phyloP scores from a whole-genome alignment of 2,113 vertebrate genomes.

The Saguinus midas region DNA sequence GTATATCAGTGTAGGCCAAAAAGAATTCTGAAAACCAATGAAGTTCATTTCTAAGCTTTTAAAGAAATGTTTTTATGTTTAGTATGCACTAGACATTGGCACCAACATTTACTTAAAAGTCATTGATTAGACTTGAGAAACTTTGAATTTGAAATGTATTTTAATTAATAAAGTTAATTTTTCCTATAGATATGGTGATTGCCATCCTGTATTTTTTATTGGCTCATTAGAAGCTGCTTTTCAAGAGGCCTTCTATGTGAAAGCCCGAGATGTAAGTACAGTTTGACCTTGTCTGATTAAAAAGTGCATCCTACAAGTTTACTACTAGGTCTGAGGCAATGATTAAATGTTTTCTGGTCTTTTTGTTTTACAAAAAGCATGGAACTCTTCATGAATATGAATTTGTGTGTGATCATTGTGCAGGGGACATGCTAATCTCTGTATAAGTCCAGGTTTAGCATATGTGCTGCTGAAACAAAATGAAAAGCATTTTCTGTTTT shows the following conservation, averaged over 20 bases:
- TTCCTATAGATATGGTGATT: conserved; percentile 94
- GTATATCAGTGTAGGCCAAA: not conserved
- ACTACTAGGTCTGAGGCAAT: not conserved
- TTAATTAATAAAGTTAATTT: conserved; percentile 67
- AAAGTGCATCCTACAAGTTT: not conserved
- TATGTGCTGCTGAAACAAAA: too few species aligned
- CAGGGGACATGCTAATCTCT: too few species aligned
- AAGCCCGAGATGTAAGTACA: conserved; percentile 98
- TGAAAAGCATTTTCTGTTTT: not conserved
- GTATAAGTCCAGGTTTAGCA: too few species aligned
- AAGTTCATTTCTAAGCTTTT: not conserved
- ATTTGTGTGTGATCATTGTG: too few species aligned
- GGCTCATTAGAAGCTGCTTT: conserved; percentile 98
- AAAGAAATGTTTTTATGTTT: conserved; percentile 47
- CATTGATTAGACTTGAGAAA: conserved; percentile 41
- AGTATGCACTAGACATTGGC: not conserved
- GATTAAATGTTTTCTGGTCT: not conserved
- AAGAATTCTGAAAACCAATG: conserved; percentile 25
- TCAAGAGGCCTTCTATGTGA: conserved; percentile 99
- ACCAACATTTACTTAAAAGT: conserved; percentile 19
- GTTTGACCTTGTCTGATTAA: conserved; percentile 6
- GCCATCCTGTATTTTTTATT: conserved; percentile 99
- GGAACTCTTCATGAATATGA: too few species aligned
- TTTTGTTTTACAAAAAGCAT: too few species aligned
- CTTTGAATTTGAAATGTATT: conserved; percentile 56